A percentile compares a stretch with the other conserved stretches of the same genome.
phyloP scores from a whole-genome alignment of 2,888 invertebrate genomes.

The Ophion obscuratus region DNA sequence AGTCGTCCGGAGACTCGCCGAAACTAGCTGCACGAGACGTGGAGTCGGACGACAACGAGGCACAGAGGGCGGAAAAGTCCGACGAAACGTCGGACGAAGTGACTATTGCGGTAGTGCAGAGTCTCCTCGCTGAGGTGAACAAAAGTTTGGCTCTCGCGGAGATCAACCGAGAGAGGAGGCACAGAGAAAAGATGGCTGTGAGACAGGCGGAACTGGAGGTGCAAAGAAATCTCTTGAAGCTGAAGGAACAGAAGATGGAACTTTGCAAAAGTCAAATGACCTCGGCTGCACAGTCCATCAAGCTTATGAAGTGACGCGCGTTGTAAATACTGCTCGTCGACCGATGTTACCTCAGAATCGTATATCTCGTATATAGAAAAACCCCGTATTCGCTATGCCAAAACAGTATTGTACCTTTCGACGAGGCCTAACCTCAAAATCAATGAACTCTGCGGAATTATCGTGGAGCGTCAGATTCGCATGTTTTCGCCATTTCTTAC shows the following conservation, averaged over 20 bases:
- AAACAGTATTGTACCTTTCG: not conserved
- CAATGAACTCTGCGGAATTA: not conserved
- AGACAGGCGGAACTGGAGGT: conserved; percentile 74
- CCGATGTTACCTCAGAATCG: not conserved
- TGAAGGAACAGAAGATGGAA: conserved; percentile 76
- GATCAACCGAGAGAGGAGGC: conserved; percentile 75
- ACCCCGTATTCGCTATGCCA: not conserved
- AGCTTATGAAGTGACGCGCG: conserved; percentile 29
- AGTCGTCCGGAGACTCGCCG: conserved; percentile 63
- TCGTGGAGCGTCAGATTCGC: not conserved
- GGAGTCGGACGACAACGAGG: not conserved
- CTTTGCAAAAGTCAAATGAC: conserved; percentile 72
- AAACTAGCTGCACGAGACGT: conserved; percentile 50
- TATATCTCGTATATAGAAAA: not conserved
- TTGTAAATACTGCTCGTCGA: not conserved
- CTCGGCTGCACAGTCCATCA: conserved; percentile 69
- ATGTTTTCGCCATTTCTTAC: not conserved
- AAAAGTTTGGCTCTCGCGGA: conserved; percentile 72
- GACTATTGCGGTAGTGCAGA: conserved; percentile 48
- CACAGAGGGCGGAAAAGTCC: not conserved
- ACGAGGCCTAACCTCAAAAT: not conserved
- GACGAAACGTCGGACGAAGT: conserved; percentile 5
- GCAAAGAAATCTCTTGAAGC: conserved; percentile 72
- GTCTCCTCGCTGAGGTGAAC: conserved; percentile 69
- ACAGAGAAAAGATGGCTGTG: conserved; percentile 74